Evolutionary conservation across 2,113 vertebrate genomes (phyloP), one percentile per base, ranked within the genome.

Genomic region (Clarias macrocephalus): DNA sequence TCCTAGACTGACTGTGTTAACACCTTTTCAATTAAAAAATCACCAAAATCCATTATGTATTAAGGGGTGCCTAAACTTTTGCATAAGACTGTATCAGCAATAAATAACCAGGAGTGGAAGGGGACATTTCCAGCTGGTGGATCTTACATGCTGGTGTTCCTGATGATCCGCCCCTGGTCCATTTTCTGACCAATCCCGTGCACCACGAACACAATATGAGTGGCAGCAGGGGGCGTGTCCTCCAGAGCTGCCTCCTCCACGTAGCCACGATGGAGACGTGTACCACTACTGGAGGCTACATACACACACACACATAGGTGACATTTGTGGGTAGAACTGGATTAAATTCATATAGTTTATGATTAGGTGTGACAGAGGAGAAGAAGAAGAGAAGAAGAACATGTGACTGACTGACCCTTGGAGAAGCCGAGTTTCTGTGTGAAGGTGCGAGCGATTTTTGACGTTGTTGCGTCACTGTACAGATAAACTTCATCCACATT

Each of bases 161-260:
- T 97, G 92, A 99, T 99, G 92, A 99, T 99, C 89, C 98, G 97
- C 33, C 97, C 97, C 94, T 99, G 97, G 95, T 99, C 98, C 97
- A 99, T 99, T 92, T 99, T 99, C 95, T 99, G 98, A 66, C 98
- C 98, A 72, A 99, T 98, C 52, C 98, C 98, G 79, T 99, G 98
- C 33, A 99, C 97, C 73, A 99, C 98, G 90, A 99, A 99, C 65
- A 99, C 98, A 70, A 99, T 97, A 91, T 99, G 98, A 8, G 96
- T 97, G 0, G 96, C 97, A 84, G 97, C 96, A 5, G 97, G 97
- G 30, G 97, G 97, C 10, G 96, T 98, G 93, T 99, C 97, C 90
- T 99, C 97, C 5, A 96, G 95, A 0, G 97, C 96, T 16, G 98
- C 97, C 94, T 99, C 98, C 94, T 99, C 98, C 56, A 99, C 97